Conservation (phyloP, 2,888 invertebrate genomes). For the Phalangium opilio region DNA sequence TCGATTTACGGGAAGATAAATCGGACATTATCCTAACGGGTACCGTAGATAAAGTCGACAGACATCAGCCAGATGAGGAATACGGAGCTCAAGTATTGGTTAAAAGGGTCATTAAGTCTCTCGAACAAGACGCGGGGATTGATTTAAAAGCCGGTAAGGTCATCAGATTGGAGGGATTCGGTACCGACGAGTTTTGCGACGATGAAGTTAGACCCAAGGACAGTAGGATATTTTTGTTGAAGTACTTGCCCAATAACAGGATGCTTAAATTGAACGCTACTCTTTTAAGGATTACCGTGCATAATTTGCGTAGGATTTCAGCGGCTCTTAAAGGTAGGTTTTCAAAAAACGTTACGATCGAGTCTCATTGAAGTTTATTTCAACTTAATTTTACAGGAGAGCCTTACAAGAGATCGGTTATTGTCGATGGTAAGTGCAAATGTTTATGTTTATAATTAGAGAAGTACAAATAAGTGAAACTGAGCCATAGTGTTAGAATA, state of each 20-base stretch:
- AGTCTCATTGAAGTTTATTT: no score
- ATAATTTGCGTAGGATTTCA: slow-evolving; percentile 17
- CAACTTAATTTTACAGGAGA: no score
- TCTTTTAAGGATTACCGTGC: slow-evolving; percentile 13
- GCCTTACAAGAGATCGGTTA: no score
- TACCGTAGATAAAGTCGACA: slow-evolving; percentile 14
- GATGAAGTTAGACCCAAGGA: slow-evolving; percentile 12
- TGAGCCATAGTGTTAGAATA: no score
- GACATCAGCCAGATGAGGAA: slow-evolving; percentile 3
- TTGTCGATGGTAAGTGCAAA: no score
- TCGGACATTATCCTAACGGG: slow-evolving; percentile 22
- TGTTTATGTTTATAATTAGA: no score
- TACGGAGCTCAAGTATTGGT: slow-evolving; percentile 18
- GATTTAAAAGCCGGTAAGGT: slow-evolving; percentile 12
- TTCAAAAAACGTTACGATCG: neutral
- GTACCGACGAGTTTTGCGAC: slow-evolving; percentile 13
- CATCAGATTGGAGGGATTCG: slow-evolving; percentile 19
- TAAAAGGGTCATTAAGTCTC: slow-evolving; percentile 17
- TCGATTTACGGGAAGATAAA: slow-evolving; percentile 9
- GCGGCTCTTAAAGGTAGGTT: slow-evolving; percentile 16
- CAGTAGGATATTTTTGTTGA: slow-evolving; percentile 17
- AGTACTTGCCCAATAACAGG: slow-evolving; percentile 13
- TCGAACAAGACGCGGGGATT: neutral
- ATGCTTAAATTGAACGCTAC: slow-evolving; percentile 17
- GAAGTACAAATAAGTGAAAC: no score